A percentile compares a stretch with the other conserved stretches of the same genome.
These are phyloP conservation scores for Halictus ligatus DNA, from an alignment of 2,888 invertebrate genomes.

Conservation along the genomic window DNA sequence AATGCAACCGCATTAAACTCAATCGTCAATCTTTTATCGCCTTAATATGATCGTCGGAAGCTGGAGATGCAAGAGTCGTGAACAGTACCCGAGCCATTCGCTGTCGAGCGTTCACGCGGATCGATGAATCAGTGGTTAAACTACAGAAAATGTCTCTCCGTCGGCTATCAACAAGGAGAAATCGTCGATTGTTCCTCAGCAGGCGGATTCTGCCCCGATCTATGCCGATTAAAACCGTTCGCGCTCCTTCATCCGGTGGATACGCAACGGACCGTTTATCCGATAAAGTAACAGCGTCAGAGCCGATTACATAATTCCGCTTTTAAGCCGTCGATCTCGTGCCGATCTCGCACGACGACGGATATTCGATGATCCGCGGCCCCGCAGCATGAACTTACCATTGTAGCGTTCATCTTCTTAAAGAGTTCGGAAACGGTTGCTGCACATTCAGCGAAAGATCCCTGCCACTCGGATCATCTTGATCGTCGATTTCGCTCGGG, in stretches of 20 bases:
- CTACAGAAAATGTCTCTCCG: background rate
- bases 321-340: background rate
- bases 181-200: background rate
- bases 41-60: background rate
- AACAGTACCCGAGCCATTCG: background rate
- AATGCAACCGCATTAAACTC: no score
- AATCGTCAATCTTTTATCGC: no score
- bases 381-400: background rate
- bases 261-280: background rate
- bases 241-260: background rate
- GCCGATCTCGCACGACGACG: conserved; percentile 18
- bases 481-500: conserved; percentile 59
- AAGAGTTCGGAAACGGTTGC: conserved; percentile 43
- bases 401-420: conserved; percentile 56
- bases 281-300: background rate
- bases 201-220: background rate
- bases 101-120: background rate
- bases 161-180: background rate
- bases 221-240: background rate
- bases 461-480: conserved; percentile 53
- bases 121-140: background rate
- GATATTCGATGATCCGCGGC: background rate
- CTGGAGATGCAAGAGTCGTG: background rate
- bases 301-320: conserved; percentile 1
- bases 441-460: conserved; percentile 57